Evolutionary conservation across 2,113 vertebrate species (phyloP).

Genomic region (Cavia porcellus): DNA sequence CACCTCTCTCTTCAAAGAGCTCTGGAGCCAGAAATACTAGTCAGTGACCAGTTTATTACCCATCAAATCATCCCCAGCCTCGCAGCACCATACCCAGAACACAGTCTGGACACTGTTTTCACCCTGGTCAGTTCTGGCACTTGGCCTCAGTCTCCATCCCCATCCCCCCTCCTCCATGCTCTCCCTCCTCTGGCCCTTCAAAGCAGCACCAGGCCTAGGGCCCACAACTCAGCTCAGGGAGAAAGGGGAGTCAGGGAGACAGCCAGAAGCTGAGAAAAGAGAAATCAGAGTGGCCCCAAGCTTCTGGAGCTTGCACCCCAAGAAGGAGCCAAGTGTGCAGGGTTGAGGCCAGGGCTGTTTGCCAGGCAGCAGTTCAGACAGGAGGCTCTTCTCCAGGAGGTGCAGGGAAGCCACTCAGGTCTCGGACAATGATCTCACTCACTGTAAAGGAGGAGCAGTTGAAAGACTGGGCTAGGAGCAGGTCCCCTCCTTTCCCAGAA

Average conservation of each 20-base stretch:
- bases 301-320: conserved; percentile 47
- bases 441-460: conserved; percentile 76
- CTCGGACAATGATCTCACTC: conserved; percentile 87
- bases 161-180: not conserved
- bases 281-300: conserved; percentile 39
- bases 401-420: conserved; percentile 84
- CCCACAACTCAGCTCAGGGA: not conserved
- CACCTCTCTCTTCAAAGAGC: conserved; percentile 62
- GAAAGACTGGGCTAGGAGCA: conserved; percentile 6
- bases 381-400: conserved; percentile 81
- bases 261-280: conserved; percentile 19
- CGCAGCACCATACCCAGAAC: conserved; percentile 3
- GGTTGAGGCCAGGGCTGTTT: not conserved
- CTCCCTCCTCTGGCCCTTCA: conserved; percentile 36
- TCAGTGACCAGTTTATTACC: conserved; percentile 81
- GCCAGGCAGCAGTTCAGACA: conserved; percentile 62
- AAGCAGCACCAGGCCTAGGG: conserved; percentile 68
- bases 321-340: conserved; percentile 21
- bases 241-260: not conserved
- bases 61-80: conserved; percentile 47
- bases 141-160: not conserved
- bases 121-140: not conserved
- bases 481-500: conserved; percentile 34
- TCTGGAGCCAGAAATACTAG: conserved; percentile 55
- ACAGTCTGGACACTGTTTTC: conserved; percentile 7